A percentile compares a stretch with the other conserved stretches of the same genome.
phyloP scores from a whole-genome alignment of 1,140 invertebrate genomes.

The Hypothenemus hampei region DNA sequence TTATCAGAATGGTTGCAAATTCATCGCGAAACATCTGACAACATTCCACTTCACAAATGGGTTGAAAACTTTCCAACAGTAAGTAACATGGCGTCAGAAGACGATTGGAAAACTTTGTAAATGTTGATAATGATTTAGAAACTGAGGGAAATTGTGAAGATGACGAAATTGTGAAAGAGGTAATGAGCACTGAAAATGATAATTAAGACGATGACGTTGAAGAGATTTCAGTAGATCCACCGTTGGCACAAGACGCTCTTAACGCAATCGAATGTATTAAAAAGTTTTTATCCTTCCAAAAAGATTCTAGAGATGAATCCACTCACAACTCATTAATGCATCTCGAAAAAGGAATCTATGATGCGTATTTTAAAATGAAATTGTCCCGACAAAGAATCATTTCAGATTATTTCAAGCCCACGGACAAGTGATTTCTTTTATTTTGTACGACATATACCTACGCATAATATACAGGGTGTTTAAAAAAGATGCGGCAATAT shows the following conservation, averaged over 20 bases:
- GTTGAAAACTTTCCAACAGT: background rate
- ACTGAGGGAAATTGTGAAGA: background rate
- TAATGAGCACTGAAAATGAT: background rate
- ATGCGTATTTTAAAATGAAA: too few relatives aligned
- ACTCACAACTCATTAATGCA: too few relatives aligned
- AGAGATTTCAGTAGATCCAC: background rate
- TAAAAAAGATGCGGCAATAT: too few relatives aligned
- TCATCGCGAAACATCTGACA: background rate
- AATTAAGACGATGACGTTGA: background rate
- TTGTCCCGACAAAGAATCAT: too few relatives aligned
- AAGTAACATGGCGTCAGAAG: background rate
- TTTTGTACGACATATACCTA: too few relatives aligned
- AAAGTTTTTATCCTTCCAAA: background rate
- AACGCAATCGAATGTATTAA: background rate
- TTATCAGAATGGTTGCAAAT: too few relatives aligned
- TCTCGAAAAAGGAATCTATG: too few relatives aligned
- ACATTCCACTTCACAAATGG: background rate
- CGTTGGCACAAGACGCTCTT: background rate
- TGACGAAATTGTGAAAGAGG: background rate
- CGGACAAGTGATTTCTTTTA: too few relatives aligned
- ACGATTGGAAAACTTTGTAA: background rate
- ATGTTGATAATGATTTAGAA: background rate
- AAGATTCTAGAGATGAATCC: background rate
- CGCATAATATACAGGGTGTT: too few relatives aligned
- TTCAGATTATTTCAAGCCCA: too few relatives aligned